Evolutionary conservation across 2,797 vertebrate genomes (phyloP).

Genomic region (Eidolon dupreanum): DNA sequence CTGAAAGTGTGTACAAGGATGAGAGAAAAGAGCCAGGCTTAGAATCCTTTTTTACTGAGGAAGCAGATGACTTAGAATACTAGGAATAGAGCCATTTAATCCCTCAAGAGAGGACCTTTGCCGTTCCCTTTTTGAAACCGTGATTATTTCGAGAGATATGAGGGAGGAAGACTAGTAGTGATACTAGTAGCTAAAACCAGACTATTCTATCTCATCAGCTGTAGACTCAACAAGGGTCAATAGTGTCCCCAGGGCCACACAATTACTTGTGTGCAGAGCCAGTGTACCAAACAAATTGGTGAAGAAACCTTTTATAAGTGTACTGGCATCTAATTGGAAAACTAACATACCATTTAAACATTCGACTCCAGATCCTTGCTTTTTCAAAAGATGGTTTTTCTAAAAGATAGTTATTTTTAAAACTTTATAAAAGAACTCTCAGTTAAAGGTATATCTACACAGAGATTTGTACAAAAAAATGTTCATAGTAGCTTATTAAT

Average conservation of each 20-base stretch:
- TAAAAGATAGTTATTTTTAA: background rate
- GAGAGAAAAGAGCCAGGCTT: background rate
- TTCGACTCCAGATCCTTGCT: background rate
- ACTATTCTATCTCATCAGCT: background rate
- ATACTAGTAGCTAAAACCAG: background rate
- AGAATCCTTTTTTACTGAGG: background rate
- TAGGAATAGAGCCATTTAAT: background rate
- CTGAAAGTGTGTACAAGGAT: background rate
- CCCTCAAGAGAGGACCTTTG: background rate
- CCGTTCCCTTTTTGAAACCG: background rate
- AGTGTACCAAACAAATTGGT: background rate
- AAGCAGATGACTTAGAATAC: background rate
- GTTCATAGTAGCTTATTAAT: background rate
- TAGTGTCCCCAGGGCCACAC: fast-evolving
- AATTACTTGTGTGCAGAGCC: background rate
- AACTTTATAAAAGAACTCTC: background rate
- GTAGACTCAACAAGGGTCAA: background rate
- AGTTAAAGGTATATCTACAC: background rate
- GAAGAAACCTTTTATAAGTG: background rate
- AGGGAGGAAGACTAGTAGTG: background rate
- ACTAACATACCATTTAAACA: background rate
- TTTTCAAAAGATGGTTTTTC: background rate
- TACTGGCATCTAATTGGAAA: background rate
- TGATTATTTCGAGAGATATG: background rate
- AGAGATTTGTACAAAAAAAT: background rate